Evolutionary conservation across 2,888 invertebrate species (phyloP).

Genomic region (Melolontha melolontha): DNA sequence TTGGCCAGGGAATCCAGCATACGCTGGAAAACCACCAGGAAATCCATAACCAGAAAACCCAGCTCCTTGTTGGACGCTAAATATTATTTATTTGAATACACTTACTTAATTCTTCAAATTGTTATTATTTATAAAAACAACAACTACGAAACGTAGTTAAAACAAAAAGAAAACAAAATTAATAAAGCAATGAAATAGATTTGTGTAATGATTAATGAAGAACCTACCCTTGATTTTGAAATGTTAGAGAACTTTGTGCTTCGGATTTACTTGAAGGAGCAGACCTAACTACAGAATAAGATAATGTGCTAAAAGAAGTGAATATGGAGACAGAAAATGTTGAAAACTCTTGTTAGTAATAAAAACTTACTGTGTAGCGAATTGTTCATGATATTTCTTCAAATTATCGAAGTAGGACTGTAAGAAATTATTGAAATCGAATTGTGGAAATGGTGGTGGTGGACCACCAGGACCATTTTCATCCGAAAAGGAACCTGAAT

Average conservation of each 20-base stretch:
- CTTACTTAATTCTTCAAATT: neutral
- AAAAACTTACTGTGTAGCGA: slow-evolving; percentile 56
- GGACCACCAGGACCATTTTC: slow-evolving; percentile 34
- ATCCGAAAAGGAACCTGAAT: slow-evolving; percentile 42
- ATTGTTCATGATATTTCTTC: slow-evolving; percentile 56
- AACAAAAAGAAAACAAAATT: neutral
- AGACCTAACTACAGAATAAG: slow-evolving; percentile 55
- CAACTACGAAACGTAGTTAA: neutral
- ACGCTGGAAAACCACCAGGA: slow-evolving; percentile 44
- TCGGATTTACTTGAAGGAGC: slow-evolving; percentile 51
- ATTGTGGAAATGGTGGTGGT: slow-evolving; percentile 47
- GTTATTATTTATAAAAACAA: slow-evolving; percentile 20
- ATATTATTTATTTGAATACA: slow-evolving; percentile 4
- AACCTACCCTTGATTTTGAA: slow-evolving; percentile 47
- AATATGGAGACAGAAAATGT: slow-evolving; percentile 26
- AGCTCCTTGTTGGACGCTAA: slow-evolving; percentile 36
- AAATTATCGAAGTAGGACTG: slow-evolving; percentile 53
- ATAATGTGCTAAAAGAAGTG: slow-evolving; percentile 52
- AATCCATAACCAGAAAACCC: slow-evolving; percentile 44
- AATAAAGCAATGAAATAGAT: neutral
- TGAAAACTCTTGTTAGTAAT: slow-evolving; percentile 5
- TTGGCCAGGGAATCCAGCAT: slow-evolving; percentile 40
- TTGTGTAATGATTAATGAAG: neutral
- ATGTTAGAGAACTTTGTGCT: slow-evolving; percentile 56
- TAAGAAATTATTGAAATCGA: slow-evolving; percentile 50